These are phyloP conservation scores for Paracanthobrama guichenoti DNA, from an alignment of 2,113 vertebrate species.

Conservation along the genomic window DNA sequence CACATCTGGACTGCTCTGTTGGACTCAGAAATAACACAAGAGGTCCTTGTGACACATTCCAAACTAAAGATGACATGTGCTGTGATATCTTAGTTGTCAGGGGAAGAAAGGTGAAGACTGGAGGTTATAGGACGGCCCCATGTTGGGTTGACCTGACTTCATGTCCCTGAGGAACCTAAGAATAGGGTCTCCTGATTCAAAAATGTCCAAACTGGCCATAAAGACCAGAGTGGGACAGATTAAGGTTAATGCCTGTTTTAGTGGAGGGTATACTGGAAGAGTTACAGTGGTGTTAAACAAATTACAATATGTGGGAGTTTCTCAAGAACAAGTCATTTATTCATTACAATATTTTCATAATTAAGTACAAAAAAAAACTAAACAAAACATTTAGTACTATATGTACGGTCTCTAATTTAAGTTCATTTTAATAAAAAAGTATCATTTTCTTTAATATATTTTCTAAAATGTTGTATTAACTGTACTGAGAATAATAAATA, in stretches of 20 bases:
- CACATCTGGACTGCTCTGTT: slow-evolving; percentile 52
- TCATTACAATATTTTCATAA: too few relatives aligned
- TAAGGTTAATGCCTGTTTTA: not conserved
- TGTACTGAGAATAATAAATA: not conserved
- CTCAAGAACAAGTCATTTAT: too few relatives aligned
- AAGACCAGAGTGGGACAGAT: not conserved
- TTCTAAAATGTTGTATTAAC: not conserved
- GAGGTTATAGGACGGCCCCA: not conserved
- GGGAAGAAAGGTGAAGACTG: not conserved
- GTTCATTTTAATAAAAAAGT: not conserved
- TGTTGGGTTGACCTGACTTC: slow-evolving; percentile 43
- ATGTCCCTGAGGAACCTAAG: slow-evolving; percentile 31
- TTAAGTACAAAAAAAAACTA: too few relatives aligned
- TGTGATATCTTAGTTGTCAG: slow-evolving; percentile 52
- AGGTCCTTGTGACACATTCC: slow-evolving; percentile 65
- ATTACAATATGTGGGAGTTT: not conserved
- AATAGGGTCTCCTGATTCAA: slow-evolving; percentile 15
- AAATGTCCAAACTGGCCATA: slow-evolving; percentile 9
- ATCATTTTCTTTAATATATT: too few relatives aligned
- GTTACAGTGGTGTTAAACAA: not conserved
- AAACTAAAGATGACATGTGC: slow-evolving; percentile 60
- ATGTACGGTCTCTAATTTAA: too few relatives aligned
- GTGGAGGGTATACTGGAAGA: not conserved
- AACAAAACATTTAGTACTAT: too few relatives aligned
- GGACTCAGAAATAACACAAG: slow-evolving; percentile 64